phyloP scores from a whole-genome alignment of 2,113 vertebrate species.

The Regulus satrapa region DNA sequence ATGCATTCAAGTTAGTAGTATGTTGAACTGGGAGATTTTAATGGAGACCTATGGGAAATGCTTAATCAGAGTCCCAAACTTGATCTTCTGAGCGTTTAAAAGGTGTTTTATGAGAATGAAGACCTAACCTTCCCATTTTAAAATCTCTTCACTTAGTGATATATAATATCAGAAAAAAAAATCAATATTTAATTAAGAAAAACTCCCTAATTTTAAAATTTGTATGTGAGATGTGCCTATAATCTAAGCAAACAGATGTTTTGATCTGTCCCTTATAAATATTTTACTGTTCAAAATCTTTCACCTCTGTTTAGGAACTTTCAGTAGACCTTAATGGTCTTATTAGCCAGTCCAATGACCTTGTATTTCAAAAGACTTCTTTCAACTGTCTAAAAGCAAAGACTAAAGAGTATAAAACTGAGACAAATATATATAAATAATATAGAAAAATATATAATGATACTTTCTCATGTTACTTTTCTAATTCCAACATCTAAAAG shows the following conservation, averaged over 20 bases:
- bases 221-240: background rate
- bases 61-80: background rate
- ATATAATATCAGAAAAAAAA: background rate
- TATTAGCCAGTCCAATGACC: background rate
- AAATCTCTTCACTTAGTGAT: background rate
- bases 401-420: background rate
- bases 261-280: background rate
- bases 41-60: background rate
- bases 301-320: background rate
- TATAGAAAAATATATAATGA: background rate
- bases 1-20: background rate
- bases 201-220: fast-evolving
- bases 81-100: background rate
- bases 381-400: background rate
- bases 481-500: background rate
- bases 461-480: background rate
- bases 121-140: background rate
- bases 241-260: background rate
- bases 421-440: too few relatives aligned
- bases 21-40: background rate
- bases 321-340: background rate
- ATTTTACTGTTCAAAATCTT: background rate
- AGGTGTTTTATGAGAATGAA: background rate
- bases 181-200: background rate
- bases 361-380: background rate